These are phyloP conservation scores for Zaprionus africanus DNA, from an alignment of 1,140 invertebrate species.

Conservation along the genomic window DNA sequence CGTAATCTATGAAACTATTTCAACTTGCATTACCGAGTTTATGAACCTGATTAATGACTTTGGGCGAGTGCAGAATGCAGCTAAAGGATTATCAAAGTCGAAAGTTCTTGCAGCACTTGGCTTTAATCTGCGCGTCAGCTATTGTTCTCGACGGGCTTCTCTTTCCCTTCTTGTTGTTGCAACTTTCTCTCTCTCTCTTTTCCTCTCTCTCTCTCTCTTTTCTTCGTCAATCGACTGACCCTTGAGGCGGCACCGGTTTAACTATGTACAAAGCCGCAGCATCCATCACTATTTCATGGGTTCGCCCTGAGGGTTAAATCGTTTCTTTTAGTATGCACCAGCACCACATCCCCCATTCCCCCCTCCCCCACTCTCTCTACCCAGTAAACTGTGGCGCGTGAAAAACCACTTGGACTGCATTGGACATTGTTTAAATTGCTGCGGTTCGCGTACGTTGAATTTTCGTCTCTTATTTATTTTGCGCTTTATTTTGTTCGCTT, in stretches of 20 bases:
- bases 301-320: conserved; percentile 59
- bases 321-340: conserved; percentile 62
- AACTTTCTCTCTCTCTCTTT: neutral
- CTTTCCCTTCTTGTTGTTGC: neutral
- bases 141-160: conserved; percentile 17
- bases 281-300: conserved; percentile 76
- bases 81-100: conserved; percentile 23
- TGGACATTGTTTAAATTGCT: conserved; percentile 82
- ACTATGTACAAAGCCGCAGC: conserved; percentile 58
- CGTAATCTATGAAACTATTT: conserved; percentile 22
- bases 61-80: conserved; percentile 27
- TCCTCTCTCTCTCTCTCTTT: neutral
- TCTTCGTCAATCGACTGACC: conserved; percentile 34
- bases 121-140: conserved; percentile 21
- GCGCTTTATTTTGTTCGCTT: conserved; percentile 64
- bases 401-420: conserved; percentile 77
- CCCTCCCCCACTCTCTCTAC: no score
- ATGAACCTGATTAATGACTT: conserved; percentile 35
- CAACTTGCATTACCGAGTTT: conserved; percentile 19
- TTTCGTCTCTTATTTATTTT: conserved; percentile 76
- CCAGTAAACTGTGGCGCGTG: conserved; percentile 55
- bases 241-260: conserved; percentile 42
- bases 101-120: conserved; percentile 15
- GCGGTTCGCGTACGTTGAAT: conserved; percentile 77
- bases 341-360: conserved; percentile 16